Conservation (phyloP, 2,113 vertebrate genomes). For the Laticauda colubrina region DNA sequence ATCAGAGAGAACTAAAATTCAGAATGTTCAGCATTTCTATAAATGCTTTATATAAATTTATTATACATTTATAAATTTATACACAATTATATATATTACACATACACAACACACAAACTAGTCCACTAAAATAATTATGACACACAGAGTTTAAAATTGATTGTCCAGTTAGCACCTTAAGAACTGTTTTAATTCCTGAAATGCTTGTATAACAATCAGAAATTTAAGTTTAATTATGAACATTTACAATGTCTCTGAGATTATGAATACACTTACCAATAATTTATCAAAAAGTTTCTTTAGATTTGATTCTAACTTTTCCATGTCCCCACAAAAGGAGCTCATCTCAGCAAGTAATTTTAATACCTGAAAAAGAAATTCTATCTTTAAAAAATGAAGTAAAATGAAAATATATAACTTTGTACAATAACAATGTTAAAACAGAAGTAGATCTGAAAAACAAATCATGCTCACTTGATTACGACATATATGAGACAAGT, state of each 20-base stretch:
- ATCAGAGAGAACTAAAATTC: not conserved
- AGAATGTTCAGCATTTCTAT: not conserved
- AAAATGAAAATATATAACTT: not conserved
- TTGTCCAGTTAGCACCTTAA: not conserved
- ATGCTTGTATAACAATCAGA: not conserved
- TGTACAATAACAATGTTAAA: not conserved
- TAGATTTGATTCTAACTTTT: slow-evolving; percentile 95
- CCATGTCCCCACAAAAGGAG: slow-evolving; percentile 97
- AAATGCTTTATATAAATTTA: too few relatives aligned
- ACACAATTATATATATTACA: too few relatives aligned
- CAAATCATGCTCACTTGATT: not conserved
- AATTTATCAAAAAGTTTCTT: slow-evolving; percentile 94
- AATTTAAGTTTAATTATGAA: not conserved
- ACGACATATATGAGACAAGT: not conserved
- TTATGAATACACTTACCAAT: slow-evolving; percentile 77
- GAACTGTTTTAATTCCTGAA: not conserved
- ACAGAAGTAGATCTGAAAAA: not conserved
- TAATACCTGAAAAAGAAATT: slow-evolving; percentile 77
- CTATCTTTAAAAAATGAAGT: not conserved
- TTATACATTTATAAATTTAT: too few relatives aligned
- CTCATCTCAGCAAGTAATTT: slow-evolving; percentile 98
- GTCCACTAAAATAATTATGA: not conserved
- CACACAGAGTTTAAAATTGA: not conserved
- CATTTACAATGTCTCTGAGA: not conserved
- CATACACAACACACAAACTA: not conserved